Evolutionary conservation across 2,113 vertebrate genomes (phyloP), one percentile per base, ranked within the genome.

Genomic region (Pedetes capensis): DNA sequence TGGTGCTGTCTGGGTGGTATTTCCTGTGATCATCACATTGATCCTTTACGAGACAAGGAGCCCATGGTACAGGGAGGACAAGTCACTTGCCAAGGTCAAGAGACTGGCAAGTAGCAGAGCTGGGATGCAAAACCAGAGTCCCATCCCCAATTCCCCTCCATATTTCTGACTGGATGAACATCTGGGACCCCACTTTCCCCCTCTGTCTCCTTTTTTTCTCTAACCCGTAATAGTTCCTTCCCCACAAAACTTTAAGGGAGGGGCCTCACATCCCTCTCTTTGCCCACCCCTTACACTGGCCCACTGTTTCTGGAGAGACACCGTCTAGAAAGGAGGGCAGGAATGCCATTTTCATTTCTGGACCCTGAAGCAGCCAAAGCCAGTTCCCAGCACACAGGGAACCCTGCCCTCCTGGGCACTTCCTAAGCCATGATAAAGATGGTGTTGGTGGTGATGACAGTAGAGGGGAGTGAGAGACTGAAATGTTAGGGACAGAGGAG

Each of bases 371-470:
- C 90, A 57, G 53, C 68, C 76, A 13, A 49, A 76, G 72, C 69
- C 87, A 87, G 87, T 37, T 57, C 22, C 16, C 66, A 59, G 68
- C 72, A 22, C 37, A n/a, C 13, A 39, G 39, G 37, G n/a, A n/a
- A n/a, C 53, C 25, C 51, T 55, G 49, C 53, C 39, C 22, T 23
- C 64, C 17, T 18, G 34, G 17, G 51, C 18, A 44, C 64, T 91
- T 89, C 93, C 69, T 72, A 47, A 57, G n/a, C n/a, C 49, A 93
- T 53, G 64, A 94, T 87, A 85, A 89, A 96, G 90, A 85, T 74
- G 66, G 80, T 96, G 69, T 66, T 87, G 64, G 75, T 51, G 44
- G 79, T 84, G 94, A 93, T 84, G 93, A 88, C 94, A 84, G 88
- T 69, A 27, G 11, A 90, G 34, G 75, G 69, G 51, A 66, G 29